These are phyloP conservation scores for Toxotes lorentzi DNA, from an alignment of 2,797 vertebrate species.

Conservation along the genomic window DNA sequence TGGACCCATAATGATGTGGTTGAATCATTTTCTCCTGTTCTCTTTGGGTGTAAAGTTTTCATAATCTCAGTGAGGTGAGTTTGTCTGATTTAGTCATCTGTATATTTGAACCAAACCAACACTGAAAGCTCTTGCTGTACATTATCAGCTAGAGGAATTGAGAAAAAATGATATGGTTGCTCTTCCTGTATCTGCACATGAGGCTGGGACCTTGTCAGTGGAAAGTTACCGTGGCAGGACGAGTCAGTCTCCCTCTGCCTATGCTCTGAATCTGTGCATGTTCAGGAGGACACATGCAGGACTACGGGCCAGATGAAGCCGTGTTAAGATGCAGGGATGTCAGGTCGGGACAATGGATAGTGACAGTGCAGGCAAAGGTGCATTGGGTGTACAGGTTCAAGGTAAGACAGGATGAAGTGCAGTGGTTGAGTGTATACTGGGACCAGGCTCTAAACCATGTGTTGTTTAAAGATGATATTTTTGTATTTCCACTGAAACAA, in stretches of 20 bases:
- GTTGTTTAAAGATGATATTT: no score
- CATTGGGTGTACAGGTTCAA: constrained; percentile 26
- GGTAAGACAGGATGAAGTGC: constrained; percentile 10
- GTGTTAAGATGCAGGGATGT: neutral
- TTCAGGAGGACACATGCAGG: constrained; percentile 39
- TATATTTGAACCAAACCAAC: constrained; percentile 16
- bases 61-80: neutral
- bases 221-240: constrained; percentile 30
- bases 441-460: neutral
- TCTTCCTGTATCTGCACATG: constrained; percentile 10
- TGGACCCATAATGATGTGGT: neutral
- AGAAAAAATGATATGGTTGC: neutral
- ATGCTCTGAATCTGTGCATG: constrained; percentile 21
- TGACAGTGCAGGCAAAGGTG: constrained; percentile 7
- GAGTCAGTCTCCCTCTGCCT: constrained; percentile 13
- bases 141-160: neutral
- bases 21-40: neutral
- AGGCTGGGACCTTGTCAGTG: constrained; percentile 14
- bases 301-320: constrained; percentile 20
- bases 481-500: neutral
- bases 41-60: constrained; percentile 1
- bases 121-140: neutral
- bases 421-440: neutral
- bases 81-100: neutral
- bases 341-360: constrained; percentile 26